Percentiles rank a stretch among this genome's conserved stretches.
These are phyloP conservation scores for Drosophila niveifrons DNA, from an alignment of 2,888 invertebrate genomes.

Conservation along the genomic window DNA sequence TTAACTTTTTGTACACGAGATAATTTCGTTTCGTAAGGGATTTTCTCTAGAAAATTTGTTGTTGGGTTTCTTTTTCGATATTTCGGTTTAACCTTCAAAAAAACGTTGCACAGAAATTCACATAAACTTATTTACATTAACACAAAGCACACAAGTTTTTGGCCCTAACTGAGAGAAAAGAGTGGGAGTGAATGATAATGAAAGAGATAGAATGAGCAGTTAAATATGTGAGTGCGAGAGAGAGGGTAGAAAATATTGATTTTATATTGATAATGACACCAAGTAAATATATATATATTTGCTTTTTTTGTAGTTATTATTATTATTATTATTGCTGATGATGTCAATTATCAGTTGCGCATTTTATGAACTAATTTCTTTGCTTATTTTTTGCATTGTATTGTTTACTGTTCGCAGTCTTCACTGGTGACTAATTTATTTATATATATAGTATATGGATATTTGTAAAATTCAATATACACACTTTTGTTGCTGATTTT, in stretches of 20 bases:
- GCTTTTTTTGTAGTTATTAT: too few species aligned
- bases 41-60: slow-evolving; percentile 25
- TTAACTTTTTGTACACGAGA: slow-evolving; percentile 42
- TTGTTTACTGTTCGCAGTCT: slow-evolving; percentile 9
- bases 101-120: slow-evolving; percentile 54
- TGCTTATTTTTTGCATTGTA: background rate
- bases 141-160: slow-evolving; percentile 46
- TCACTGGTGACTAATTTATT: slow-evolving; percentile 17
- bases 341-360: slow-evolving; percentile 46
- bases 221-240: background rate
- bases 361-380: slow-evolving; percentile 23
- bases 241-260: background rate
- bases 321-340: slow-evolving; percentile 29
- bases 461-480: slow-evolving; percentile 35
- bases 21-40: slow-evolving; percentile 65
- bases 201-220: slow-evolving; percentile 1
- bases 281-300: slow-evolving; percentile 6
- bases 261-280: slow-evolving; percentile 22
- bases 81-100: slow-evolving; percentile 52
- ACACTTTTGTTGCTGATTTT: slow-evolving; percentile 53
- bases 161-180: slow-evolving; percentile 39
- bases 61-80: slow-evolving; percentile 19
- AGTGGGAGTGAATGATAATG: slow-evolving; percentile 1
- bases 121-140: slow-evolving; percentile 51
- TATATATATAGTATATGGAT: slow-evolving; percentile 4